Evolutionary conservation across 2,797 vertebrate species (phyloP).

Genomic region (Halcyon leucocephala): DNA sequence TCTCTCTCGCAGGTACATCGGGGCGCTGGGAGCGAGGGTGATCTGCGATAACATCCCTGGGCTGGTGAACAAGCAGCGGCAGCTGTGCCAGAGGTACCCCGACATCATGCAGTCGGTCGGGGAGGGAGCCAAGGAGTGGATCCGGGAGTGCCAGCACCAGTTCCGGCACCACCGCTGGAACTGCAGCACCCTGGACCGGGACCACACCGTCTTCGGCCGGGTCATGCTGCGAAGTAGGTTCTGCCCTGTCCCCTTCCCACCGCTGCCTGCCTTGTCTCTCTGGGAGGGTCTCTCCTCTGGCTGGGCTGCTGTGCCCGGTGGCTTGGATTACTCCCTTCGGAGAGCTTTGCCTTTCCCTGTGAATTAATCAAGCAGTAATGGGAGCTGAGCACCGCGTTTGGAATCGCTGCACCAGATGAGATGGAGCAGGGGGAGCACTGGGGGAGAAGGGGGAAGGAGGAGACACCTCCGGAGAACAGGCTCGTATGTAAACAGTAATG

Average conservation of each 20-base stretch:
- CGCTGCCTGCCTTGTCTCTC: fast-evolving
- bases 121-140: constrained; percentile 96
- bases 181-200: constrained; percentile 96
- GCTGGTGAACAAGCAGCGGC: constrained; percentile 95
- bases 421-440: constrained; percentile 71
- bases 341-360: constrained; percentile 32
- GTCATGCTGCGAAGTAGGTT: constrained; percentile 96
- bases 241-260: not conserved
- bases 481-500: constrained; percentile 91
- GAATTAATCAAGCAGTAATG: constrained; percentile 65
- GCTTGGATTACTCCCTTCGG: constrained; percentile 35
- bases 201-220: constrained; percentile 96
- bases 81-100: constrained; percentile 95
- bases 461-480: constrained; percentile 79
- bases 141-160: constrained; percentile 96
- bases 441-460: constrained; percentile 82
- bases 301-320: not conserved
- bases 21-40: constrained; percentile 93
- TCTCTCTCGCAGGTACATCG: constrained; percentile 90
- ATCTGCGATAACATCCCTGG: constrained; percentile 98
- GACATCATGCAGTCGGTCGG: constrained; percentile 98
- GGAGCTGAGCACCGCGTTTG: not conserved
- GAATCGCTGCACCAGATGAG: constrained; percentile 54
- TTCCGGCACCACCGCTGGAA: constrained; percentile 98
- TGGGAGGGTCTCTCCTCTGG: not conserved